Evolutionary conservation across 2,113 vertebrate genomes (phyloP), one percentile per base, ranked within the genome.

Genomic region (Nematolebias whitei): DNA sequence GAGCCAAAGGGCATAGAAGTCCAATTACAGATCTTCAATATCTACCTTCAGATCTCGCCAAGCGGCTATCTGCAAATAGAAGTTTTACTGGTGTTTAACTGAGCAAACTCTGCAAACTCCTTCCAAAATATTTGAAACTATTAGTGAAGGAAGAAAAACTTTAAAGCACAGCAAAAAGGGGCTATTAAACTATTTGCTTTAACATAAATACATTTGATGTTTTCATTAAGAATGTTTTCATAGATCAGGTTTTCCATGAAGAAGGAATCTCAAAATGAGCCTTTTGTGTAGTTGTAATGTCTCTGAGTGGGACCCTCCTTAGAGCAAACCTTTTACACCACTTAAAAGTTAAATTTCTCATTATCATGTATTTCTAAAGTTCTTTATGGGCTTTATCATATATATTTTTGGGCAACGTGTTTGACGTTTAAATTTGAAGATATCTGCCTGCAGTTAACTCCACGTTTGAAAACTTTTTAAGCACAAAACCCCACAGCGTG

Each of bases 61-160:
- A 86, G 76, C 82, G 79, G 75, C 77, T 84, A 84, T 90, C 82
- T 89, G 86, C 86, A 90, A 91, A 92, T 88, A 78, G 89, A 85
- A 56, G 84, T 86, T 86, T 89, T 73, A 71, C 76, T 87, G 69
- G 77, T 63, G 78, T 88, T 88, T 82, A 82, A 82, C 85, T 84
- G 77, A 63, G 83, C 77, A 90, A 91, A 91, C 79, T 84, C 68
- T 80, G 73, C 65, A 85, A 86, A 87, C 65, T 75, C 73, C 60
- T 82, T 84, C 75, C 78, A 90, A 88, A 89, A 90, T 86, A 90
- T 91, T 88, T 82, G 75, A 80, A 82, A 84, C 85, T 73, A 85
- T 90, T 86, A 83, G 79, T 44, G 71, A 23, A 69, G 68, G 26
- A 29, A 29, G 63, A 68, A 66, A 69, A 76, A 63, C 58, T 61